Base-by-base conservation (phyloP, 2,888 invertebrate genomes). In the Epiblema foenella region DNA sequence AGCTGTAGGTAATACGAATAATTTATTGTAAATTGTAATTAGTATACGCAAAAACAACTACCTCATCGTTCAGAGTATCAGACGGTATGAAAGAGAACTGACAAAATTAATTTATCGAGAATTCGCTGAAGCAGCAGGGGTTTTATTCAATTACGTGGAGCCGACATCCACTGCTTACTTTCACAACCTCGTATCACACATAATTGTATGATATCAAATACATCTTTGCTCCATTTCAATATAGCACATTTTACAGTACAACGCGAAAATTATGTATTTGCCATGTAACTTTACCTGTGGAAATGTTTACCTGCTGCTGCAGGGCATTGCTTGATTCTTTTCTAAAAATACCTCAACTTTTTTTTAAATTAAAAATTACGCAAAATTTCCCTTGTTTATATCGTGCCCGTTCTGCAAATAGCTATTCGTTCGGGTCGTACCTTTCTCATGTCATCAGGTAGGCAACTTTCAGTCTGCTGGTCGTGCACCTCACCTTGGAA, bases 141-240 rank as follows among this genome's bases (percentile, higher is more conserved):
- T 81, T 83, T 89, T 87, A 90, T 91, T 90, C 89, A 89, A 90
- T 91, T 90, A 91, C 81, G 82, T 83, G 84, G 83, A 83, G 82
- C 81, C 82, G 86, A 87, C 64, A 64, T 54, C 20, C 18, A 24
- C 18, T 17, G n/a, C n/a, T 37, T 15, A 39, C 37, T 64, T 17
- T 5, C 11, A 39, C 12, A 7, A 54, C 9, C 52, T 64, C 39
- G 18, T 54, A 54, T 54, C 39, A 10, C n/a, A 20, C 11, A 10
- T 20, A 20, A 11, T 17, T 37, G 7, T 20, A 0, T 4, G 3
- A 2, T 11, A n/a, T 4, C 3, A 52, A 64, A 64, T 52, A 7
- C 39, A 24, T 33, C 37, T 37, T 12, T 39, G 29, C 9, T 15
- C 0, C 15, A 2, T n/a, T 39, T 9, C 10, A 4, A 10, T 39